Evolutionary conservation across 1,140 invertebrate genomes (phyloP), one percentile per base, ranked within the genome.

Genomic region (Holotrichia oblita): DNA sequence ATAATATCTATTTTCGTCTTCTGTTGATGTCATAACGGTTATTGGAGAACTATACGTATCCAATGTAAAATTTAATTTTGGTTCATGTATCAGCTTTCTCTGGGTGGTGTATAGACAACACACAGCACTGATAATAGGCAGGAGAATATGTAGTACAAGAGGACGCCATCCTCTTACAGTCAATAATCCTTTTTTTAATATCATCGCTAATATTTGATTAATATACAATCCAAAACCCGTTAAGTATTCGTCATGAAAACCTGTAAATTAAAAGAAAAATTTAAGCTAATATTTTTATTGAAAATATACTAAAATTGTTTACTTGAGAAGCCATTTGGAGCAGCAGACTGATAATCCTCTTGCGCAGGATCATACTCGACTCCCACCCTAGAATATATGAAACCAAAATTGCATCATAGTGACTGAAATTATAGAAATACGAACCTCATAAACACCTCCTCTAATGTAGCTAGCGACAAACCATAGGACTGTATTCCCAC

Each of bases 401-500:
- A 1, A 34, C 1, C 27, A 34, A 34, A 34, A 34, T 34, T 34
- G 27, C 4, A 34, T 4, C 4, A 34, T 34, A 34, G 12, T 12
- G 20, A 1, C 4, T 3, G 24, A 72, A 24, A 34, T 6, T 72
- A 72, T 12, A 22, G 64, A 59, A 73, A 20, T 74, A 41, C 55
- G 87, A 89, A 95, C 94, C 93, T 95, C 83, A 97, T 89, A 86
- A 97, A 97, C 6, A 98, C 95, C 90, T 97, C 95, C 88, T 98
- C 96, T 83, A 98, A 90, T 27, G 95, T 97, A 10, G 95, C 96
- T 2, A 95, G 89, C 0, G 95, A 95, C 8, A 96, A 87, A 14
- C 90, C 90, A 83, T 89, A 91, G 82, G 89, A 89, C 80, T 87
- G 89, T 59, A 98, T 90, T 0, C 92, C 91, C 10, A 97, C 87